Conservation (phyloP, 1,140 invertebrate genomes). For the Brachionus paranguensis region DNA sequence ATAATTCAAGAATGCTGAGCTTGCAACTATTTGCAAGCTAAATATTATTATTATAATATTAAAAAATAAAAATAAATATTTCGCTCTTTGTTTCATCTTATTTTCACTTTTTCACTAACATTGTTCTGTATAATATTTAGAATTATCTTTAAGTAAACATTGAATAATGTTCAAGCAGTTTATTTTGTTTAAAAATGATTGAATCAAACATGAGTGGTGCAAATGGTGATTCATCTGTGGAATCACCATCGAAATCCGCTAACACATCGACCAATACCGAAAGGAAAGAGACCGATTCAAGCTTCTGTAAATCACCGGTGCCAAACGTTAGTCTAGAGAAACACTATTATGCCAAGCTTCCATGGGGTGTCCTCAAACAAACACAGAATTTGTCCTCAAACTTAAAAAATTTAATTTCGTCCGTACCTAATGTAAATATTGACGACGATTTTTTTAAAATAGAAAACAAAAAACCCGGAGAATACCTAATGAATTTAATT, state of each 20-base stretch:
- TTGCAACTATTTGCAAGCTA: not conserved
- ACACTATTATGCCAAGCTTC: slow-evolving; percentile 3
- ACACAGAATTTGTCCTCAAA: not conserved
- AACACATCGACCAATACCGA: not conserved
- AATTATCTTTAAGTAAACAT: not conserved
- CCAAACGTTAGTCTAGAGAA: not conserved
- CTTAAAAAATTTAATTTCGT: not conserved
- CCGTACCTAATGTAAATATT: slow-evolving; percentile 14
- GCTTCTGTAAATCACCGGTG: not conserved
- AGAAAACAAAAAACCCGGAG: slow-evolving; percentile 39
- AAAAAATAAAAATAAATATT: not conserved
- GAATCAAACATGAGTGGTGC: slow-evolving; percentile 1
- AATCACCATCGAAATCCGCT: slow-evolving; percentile 21
- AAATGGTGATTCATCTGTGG: slow-evolving; percentile 9
- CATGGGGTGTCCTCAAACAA: slow-evolving; percentile 17
- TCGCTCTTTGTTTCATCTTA: not conserved
- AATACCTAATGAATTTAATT: slow-evolving; percentile 28
- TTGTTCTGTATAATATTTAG: not conserved
- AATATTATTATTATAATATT: not conserved
- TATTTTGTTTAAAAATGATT: slow-evolving; percentile 12
- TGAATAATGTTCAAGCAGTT: not conserved
- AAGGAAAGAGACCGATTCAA: not conserved
- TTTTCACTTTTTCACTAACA: not conserved
- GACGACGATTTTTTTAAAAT: slow-evolving; percentile 13
- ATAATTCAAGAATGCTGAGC: not conserved